phyloP scores from a whole-genome alignment of 2,113 vertebrate genomes.

The Anser cygnoides region DNA sequence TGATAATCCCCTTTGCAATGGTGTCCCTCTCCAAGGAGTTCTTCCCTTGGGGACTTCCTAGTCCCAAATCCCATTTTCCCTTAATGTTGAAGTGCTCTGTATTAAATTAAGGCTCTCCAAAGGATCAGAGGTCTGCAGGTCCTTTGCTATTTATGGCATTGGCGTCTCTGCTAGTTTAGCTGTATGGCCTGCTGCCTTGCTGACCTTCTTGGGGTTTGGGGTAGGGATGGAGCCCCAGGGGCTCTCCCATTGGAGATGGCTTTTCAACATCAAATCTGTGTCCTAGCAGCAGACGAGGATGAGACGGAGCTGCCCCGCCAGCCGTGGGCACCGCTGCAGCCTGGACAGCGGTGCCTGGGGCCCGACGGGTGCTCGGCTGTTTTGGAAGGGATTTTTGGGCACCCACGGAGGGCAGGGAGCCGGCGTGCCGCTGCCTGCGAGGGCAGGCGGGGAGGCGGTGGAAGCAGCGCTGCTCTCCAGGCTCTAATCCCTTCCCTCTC shows the following conservation, averaged over 20 bases:
- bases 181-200: not conserved
- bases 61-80: conserved; percentile 54
- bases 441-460: not conserved
- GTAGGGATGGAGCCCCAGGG: not conserved
- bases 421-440: not conserved
- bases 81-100: not conserved
- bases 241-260: not conserved
- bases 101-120: not conserved
- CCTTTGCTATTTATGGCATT: not conserved
- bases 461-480: not conserved
- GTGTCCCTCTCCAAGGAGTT: conserved; percentile 14
- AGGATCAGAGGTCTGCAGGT: not conserved
- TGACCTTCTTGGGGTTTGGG: not conserved
- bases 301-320: not conserved
- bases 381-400: not conserved
- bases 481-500: not conserved
- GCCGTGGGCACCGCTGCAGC: not conserved
- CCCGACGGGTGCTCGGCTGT: not conserved
- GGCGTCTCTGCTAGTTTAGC: not conserved
- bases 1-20: conserved; percentile 49
- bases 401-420: not conserved
- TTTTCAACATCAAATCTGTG: not conserved
- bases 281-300: not conserved
- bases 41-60: conserved; percentile 1
- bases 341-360: not conserved